Base-by-base conservation (phyloP, 2,888 invertebrate species). In the Acleris laterana region DNA sequence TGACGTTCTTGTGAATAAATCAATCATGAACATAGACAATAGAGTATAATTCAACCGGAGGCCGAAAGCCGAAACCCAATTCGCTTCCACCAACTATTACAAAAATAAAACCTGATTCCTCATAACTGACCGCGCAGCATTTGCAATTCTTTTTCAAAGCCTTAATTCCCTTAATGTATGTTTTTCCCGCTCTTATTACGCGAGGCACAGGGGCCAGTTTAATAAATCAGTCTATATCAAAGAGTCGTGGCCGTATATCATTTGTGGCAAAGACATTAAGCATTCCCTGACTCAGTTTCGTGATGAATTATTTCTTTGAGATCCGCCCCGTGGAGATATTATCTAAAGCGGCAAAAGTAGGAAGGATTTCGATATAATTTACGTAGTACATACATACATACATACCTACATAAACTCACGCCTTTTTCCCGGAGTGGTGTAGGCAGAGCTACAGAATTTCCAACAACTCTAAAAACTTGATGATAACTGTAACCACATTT, bases 251-350 rank as follows among this genome's bases (percentile, higher is more conserved):
- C 38, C 53, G 63, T 68, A 60, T 63, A 68, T 68, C 60, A 64
- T 64, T 63, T 64, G 56, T 61, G 68, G 63, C 62, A 62, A 59
- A 63, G 68, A 53, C 68, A 68, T 63, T 63, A 68, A 60, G 56
- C 60, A 68, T 63, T 68, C 68, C 51, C 49, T 50, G 68, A 60
- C 66, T 62, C 57, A 13, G 51, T 42, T 52, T 22, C 38, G 56
- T 51, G 50, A 66, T 66, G 61, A 66, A 66, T 66, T 66, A 66
- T 62, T 66, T 66, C 65, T 25, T 48, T 58, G 42, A 61, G 60
- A 28, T 60, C 55, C 55, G 55, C 50, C 44, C 28, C 50, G 32
- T 55, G 19, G 53, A 49, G 55, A 28, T 65, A 65, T 55, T 32
- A 48, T 55, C 55, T 65, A 60, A 44, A 48, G 5, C 19, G 20